phyloP scores from a whole-genome alignment of 1,140 invertebrate genomes.

The Sycophaga agraensis region DNA sequence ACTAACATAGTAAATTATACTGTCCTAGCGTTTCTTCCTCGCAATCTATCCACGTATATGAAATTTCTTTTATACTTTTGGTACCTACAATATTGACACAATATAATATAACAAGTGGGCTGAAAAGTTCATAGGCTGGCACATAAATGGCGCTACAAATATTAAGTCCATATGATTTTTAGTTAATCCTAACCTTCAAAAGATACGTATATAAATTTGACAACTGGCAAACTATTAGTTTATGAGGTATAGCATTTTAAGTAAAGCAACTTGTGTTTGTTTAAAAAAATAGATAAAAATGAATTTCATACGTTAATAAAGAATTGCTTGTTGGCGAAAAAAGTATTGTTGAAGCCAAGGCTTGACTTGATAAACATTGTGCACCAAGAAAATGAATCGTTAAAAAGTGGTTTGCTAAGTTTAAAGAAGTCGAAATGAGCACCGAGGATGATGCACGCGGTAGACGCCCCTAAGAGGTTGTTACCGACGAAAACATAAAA shows the following conservation, averaged over 20 bases:
- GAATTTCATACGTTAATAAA: constrained; percentile 22
- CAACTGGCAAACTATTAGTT: constrained; percentile 11
- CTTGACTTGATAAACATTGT: constrained; percentile 32
- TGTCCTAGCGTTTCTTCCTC: too few relatives aligned
- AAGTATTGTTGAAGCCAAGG: constrained; percentile 8
- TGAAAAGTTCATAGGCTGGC: too few relatives aligned
- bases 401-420: constrained; percentile 41
- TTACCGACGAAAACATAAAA: constrained; percentile 38
- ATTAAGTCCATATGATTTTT: too few relatives aligned
- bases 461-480: constrained; percentile 37
- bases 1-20: too few relatives aligned
- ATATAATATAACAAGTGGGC: too few relatives aligned
- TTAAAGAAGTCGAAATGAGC: constrained; percentile 41
- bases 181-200: too few relatives aligned
- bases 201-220: too few relatives aligned
- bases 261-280: not conserved
- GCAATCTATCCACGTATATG: too few relatives aligned
- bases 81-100: too few relatives aligned
- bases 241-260: constrained; percentile 1
- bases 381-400: constrained; percentile 37
- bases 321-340: constrained; percentile 17
- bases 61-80: too few relatives aligned
- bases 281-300: constrained; percentile 9
- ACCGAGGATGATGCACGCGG: constrained; percentile 34
- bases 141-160: too few relatives aligned